phyloP scores from a whole-genome alignment of 1,140 invertebrate genomes.

The Phymastichus coffea region DNA sequence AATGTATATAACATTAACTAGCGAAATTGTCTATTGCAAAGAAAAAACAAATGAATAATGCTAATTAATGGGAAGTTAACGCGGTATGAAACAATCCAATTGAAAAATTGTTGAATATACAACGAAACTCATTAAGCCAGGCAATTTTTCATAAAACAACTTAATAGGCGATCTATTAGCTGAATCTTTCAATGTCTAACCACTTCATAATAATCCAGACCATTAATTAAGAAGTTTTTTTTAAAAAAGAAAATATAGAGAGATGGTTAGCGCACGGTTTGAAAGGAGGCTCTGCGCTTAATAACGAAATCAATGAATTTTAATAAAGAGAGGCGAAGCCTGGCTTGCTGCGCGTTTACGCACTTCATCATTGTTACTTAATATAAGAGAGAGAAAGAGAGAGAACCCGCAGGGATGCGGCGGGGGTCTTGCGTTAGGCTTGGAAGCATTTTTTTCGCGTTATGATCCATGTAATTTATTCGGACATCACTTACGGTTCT shows the following conservation, averaged over 20 bases:
- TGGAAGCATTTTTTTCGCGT: neutral
- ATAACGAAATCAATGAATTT: constrained; percentile 22
- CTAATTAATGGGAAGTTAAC: no score
- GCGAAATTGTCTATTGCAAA: no score
- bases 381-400: constrained; percentile 1
- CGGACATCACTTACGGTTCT: no score
- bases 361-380: constrained; percentile 17
- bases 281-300: neutral
- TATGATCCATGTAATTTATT: constrained; percentile 19
- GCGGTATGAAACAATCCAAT: no score
- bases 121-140: no score
- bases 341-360: neutral
- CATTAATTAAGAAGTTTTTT: constrained; percentile 2
- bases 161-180: neutral
- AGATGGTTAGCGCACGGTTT: neutral
- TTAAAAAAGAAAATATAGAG: no score
- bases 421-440: neutral
- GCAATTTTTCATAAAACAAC: neutral
- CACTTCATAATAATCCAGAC: neutral
- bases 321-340: constrained; percentile 9
- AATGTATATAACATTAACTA: no score
- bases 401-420: neutral
- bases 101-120: no score
- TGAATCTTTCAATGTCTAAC: neutral
- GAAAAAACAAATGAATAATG: no score